These are phyloP conservation scores for Microplitis demolitor DNA, from an alignment of 1,140 invertebrate genomes.

Conservation along the genomic window DNA sequence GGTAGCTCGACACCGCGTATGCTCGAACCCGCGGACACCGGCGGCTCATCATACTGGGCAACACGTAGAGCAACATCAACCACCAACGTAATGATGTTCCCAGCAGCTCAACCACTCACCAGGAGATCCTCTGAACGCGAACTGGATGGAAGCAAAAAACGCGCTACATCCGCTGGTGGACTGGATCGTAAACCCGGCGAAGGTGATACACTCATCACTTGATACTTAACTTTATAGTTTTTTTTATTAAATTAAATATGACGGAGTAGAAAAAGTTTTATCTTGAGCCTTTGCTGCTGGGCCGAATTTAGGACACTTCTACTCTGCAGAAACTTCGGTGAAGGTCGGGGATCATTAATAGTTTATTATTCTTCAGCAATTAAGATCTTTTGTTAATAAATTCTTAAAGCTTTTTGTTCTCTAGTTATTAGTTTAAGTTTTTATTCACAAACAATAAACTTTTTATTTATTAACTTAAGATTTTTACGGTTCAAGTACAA, in stretches of 20 bases:
- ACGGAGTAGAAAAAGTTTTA: background rate
- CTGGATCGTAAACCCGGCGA: slow-evolving; percentile 72
- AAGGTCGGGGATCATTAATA: background rate
- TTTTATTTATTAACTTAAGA: too few species aligned
- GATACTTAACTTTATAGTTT: slow-evolving; percentile 13
- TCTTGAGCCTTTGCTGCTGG: slow-evolving; percentile 23
- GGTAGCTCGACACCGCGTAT: slow-evolving; percentile 87
- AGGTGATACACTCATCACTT: slow-evolving; percentile 55
- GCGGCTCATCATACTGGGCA: slow-evolving; percentile 76
- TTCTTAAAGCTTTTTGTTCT: too few species aligned
- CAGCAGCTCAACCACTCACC: slow-evolving; percentile 73
- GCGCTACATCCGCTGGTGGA: slow-evolving; percentile 75
- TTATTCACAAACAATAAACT: too few species aligned
- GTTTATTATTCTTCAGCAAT: background rate
- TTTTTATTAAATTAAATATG: background rate
- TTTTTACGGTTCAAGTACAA: too few species aligned
- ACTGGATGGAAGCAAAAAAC: slow-evolving; percentile 80
- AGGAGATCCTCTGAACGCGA: slow-evolving; percentile 83
- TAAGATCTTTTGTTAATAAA: too few species aligned
- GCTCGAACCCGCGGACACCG: slow-evolving; percentile 80
- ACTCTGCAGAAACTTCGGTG: background rate
- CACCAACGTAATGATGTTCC: slow-evolving; percentile 78
- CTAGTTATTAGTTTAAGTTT: too few species aligned
- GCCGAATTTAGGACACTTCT: slow-evolving; percentile 30
- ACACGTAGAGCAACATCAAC: slow-evolving; percentile 84